Evolutionary conservation across 2,888 invertebrate genomes (phyloP).

Genomic region (Falcaria lacertinaria): DNA sequence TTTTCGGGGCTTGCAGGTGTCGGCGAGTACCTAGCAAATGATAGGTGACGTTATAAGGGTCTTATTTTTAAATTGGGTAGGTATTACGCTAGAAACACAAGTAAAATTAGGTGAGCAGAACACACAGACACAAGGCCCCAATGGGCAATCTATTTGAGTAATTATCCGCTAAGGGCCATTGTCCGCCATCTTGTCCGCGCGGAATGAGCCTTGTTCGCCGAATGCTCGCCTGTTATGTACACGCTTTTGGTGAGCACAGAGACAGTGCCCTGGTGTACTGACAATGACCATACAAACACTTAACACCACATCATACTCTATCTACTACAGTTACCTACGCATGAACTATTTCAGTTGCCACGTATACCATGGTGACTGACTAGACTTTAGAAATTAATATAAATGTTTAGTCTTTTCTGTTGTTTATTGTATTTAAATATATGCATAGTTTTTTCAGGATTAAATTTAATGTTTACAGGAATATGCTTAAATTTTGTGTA

Average conservation of each 20-base stretch:
- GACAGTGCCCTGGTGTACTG: constrained; percentile 54
- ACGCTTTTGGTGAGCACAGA: constrained; percentile 56
- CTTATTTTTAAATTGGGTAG: constrained; percentile 29
- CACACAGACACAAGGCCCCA: constrained; percentile 72
- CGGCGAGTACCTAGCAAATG: background rate
- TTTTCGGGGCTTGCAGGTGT: too few species aligned
- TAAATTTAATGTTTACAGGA: too few species aligned
- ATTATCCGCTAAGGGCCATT: constrained; percentile 78
- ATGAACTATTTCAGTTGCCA: too few species aligned
- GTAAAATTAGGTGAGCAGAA: constrained; percentile 57
- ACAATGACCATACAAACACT: constrained; percentile 53
- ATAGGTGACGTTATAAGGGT: constrained; percentile 8
- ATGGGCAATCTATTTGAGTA: constrained; percentile 80
- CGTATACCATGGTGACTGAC: too few species aligned
- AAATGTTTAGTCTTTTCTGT: too few species aligned
- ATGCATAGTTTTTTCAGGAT: too few species aligned
- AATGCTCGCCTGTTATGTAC: constrained; percentile 64
- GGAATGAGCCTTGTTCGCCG: constrained; percentile 73
- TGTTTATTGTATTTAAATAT: too few species aligned
- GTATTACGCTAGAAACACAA: constrained; percentile 48
- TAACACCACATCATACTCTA: constrained; percentile 37
- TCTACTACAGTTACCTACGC: background rate
- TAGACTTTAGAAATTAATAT: too few species aligned
- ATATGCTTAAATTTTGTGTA: too few species aligned
- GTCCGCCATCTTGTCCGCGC: constrained; percentile 75